Evolutionary conservation across 2,797 vertebrate species (phyloP), one percentile per base, ranked within the genome.

Genomic region (Dermochelys coriacea): DNA sequence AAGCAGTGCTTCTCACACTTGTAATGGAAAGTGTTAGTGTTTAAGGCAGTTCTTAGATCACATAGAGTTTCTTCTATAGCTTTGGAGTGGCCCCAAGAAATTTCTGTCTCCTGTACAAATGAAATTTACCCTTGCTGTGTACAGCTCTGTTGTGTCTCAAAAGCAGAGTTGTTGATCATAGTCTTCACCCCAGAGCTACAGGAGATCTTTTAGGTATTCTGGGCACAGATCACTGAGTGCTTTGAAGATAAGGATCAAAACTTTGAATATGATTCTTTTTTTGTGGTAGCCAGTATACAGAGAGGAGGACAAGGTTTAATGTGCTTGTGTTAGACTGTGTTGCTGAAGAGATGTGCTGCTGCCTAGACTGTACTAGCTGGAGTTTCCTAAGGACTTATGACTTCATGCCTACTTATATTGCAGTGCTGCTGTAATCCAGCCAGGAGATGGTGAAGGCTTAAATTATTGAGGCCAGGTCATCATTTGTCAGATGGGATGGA

Each of bases 1-100:
- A 34, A 25, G 7, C 57, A 2, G 15, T 34, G 57, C n/a, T 5
- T 29, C 57, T 59, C 12, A 59, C 27, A 59, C 57, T 31, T 31
- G 34, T 25, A 4, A 25, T 50, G 41, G 1, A 0, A 49, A 75
- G 41, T 16, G 0, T 16, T 6, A 29, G 16, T 10, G 71, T 74
- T 27, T 74, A 23, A 74, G 41, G 14, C 1, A 0, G 11, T 59
- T 84, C 0, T 74, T 12, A 25, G 1, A 25, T 47, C 31, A 61
- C 41, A 25, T 47, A 82, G 31, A 31, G 25, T 75, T 49, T 54
- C 47, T 54, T 47, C 49, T 19, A 23, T 12, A 54, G 49, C 14
- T 75, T 41, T 75, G 47, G 15, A 19, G 54, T 50, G 82, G 68
- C 21, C 25, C 27, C 37, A 57, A 15, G 9, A 29, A 68, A 29